Base-by-base conservation (phyloP, 2,888 invertebrate species). In the Petrolisthes cinctipes region DNA sequence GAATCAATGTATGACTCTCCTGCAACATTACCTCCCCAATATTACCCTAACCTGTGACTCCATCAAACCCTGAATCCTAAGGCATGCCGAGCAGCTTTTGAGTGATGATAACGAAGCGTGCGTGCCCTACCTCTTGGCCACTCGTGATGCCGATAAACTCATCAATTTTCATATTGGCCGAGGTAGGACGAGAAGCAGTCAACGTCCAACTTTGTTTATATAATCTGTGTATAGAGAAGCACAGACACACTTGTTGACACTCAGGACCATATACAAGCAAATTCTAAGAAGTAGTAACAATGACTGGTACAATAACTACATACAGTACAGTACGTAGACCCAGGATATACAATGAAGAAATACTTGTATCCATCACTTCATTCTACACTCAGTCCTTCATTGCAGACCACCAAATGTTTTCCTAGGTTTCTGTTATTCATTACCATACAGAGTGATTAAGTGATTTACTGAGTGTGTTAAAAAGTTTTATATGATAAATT, bases 111-210 rank as follows among this genome's bases (percentile, higher is more conserved):
- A 91, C 86, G 92, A 92, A 66, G 91, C 91, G 20, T 91, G 92
- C 20, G 90, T 93, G 11, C 92, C 92, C 37, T 92, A 92, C 88
- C 92, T 92, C 85, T 91, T 92, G 71, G 93, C 93, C 20, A 91
- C 92, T 4, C 92, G 92, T 51, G 92, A 93, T 79, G 87, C 92
- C 51, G 92, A 92, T 85, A 86, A 89, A 79, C 89, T 90, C 80
- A 85, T 90, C 85, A 86, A 89, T 85, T 90, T 87, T 83, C 89
- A 90, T 83, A 86, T 90, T 83, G 82, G 83, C 75, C 86, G 90
- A 89, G 90, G 90, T 90, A 88, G 87, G 80, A 84, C 83, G 81
- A 84, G 37, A 68, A 71, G n/a, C 71, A 71, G 17, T 66, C 37
- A 81, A 81, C 79, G 54, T 84, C 80, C 61, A 76, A 83, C 37